Evolutionary conservation across 2,888 invertebrate species (phyloP), one percentile per base, ranked within the genome.

Genomic region (Holacanthella duospinosa): DNA sequence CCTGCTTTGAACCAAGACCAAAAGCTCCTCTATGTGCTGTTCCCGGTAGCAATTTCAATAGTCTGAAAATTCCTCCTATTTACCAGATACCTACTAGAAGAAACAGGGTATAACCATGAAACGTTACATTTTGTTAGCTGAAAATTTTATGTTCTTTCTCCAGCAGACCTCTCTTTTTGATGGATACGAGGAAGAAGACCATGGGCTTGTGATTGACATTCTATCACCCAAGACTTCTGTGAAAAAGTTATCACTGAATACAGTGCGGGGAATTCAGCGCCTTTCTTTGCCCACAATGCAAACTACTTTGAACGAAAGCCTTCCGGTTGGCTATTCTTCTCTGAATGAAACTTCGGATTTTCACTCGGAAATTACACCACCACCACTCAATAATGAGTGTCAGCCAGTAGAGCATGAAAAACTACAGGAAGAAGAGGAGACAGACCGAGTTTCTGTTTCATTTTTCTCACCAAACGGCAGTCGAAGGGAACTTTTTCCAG

Each of bases 141-240:
- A n/a, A n/a, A n/a, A n/a, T 36, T 16, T 6, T 36, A 36, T 36
- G 6, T 12, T 36, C 36, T 6, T 16, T 36, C 16, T 36, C 9
- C 36, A 59, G 48, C 65, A 86, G 82, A 87, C 87, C 76, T 85
- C 86, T 0, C 77, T 94, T 0, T 94, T 94, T 77, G 93, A 92
- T 74, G 93, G 92, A 0, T 78, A 92, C 1, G 89, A 89, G 70
- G 91, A 92, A 73, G 86, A 86, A 12, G 88, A 89, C 75, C 81
- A 63, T 36, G 66, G 64, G 1, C 59, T 65, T 12, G 59, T 65
- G 1, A 62, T 70, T n/a, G 72, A 73, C 59, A 68, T 73, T 55
- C 60, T 73, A 1, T 68, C 68, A 0, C 71, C 70, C 1, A 69
- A 68, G 57, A 66, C 69, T 12, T 64, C 66, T 1, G 68, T 73